Conservation (phyloP, 2,888 invertebrate genomes). For the Habroteleia sp. region DNA sequence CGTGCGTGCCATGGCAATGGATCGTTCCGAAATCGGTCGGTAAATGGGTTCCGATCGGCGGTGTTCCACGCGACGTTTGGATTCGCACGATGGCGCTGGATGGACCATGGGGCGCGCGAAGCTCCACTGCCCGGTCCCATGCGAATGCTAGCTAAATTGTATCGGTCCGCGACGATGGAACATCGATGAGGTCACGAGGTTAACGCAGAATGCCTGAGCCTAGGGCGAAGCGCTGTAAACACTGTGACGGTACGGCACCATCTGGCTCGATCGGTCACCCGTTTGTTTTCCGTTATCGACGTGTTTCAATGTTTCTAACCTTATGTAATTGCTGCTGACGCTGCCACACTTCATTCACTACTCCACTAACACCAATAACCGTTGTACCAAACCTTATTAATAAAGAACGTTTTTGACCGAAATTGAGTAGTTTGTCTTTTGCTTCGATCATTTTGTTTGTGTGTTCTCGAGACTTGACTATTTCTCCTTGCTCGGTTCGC, state of each 20-base stretch:
- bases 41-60: not conserved
- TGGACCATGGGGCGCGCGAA: conserved; percentile 3
- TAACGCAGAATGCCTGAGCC: conserved; percentile 85
- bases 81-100: conserved; percentile 9
- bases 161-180: conserved; percentile 76
- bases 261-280: conserved; percentile 3
- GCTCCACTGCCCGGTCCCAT: conserved; percentile 8
- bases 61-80: not conserved
- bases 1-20: not conserved
- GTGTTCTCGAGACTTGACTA: too few species aligned
- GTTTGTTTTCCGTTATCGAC: conserved; percentile 28
- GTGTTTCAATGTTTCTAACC: conserved; percentile 27
- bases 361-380: conserved; percentile 51
- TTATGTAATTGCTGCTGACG: conserved; percentile 28
- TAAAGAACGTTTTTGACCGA: conserved; percentile 9
- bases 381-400: conserved; percentile 33
- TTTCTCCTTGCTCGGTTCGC: too few species aligned
- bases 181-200: conserved; percentile 80
- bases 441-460: not conserved
- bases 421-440: conserved; percentile 5
- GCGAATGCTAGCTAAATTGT: conserved; percentile 20
- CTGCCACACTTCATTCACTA: too few species aligned
- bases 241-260: conserved; percentile 89
- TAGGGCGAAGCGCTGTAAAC: conserved; percentile 95
- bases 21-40: conserved; percentile 3